A percentile compares a stretch with the other conserved stretches of the same genome.
These are phyloP conservation scores for Chlorodrepanis virens DNA, from an alignment of 2,113 vertebrate species.

Conservation along the genomic window DNA sequence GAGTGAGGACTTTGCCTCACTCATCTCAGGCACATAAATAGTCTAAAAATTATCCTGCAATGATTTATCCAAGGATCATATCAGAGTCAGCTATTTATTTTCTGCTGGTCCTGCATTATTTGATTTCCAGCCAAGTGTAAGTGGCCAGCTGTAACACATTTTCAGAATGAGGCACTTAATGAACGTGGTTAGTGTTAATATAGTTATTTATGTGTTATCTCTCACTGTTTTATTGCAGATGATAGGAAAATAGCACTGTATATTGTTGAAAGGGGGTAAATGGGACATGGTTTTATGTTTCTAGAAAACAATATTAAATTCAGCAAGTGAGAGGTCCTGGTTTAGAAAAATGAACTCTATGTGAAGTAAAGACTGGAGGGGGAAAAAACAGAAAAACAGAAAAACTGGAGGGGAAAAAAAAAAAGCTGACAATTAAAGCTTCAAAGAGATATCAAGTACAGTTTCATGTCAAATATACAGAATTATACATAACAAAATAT, in stretches of 20 bases:
- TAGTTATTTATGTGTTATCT: conserved; percentile 46
- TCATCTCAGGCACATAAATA: background rate
- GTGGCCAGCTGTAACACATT: conserved; percentile 63
- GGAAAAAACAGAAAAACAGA: background rate
- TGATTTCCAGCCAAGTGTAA: conserved; percentile 49
- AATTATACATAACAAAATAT: conserved; percentile 17
- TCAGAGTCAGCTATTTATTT: conserved; percentile 34
- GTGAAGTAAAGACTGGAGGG: background rate
- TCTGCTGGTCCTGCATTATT: conserved; percentile 21
- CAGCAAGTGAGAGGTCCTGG: background rate
- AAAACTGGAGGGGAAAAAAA: background rate
- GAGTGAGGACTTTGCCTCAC: background rate
- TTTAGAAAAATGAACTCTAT: background rate
- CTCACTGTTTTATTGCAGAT: conserved; percentile 49
- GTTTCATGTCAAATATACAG: conserved; percentile 26
- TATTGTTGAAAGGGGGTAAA: conserved; percentile 13
- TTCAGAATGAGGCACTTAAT: conserved; percentile 55
- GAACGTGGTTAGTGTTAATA: conserved; percentile 51
- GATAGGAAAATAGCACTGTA: conserved; percentile 48
- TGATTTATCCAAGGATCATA: background rate
- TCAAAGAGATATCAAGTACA: conserved; percentile 37
- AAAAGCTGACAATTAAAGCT: conserved; percentile 41
- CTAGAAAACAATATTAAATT: conserved; percentile 30
- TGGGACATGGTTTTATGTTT: conserved; percentile 10
- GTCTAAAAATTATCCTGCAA: background rate